phyloP scores from a whole-genome alignment of 2,797 vertebrate genomes.

The Falco cherrug region DNA sequence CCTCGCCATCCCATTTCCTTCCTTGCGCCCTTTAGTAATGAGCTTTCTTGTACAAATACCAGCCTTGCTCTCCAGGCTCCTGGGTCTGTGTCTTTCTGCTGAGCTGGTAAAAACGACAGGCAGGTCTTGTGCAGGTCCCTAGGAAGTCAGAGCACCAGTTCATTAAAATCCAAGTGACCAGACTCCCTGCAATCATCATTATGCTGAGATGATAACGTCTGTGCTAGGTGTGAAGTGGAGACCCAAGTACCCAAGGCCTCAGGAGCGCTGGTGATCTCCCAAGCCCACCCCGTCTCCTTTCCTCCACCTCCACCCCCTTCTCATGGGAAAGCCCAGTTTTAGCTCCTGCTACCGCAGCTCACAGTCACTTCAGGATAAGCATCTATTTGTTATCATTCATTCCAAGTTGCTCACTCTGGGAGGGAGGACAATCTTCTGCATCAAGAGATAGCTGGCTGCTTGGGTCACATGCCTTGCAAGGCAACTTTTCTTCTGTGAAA shows the following conservation, averaged over 20 bases:
- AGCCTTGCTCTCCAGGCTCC: not conserved
- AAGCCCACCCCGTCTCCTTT: not conserved
- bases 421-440: not conserved
- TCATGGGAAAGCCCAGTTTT: not conserved
- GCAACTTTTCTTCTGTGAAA: not conserved
- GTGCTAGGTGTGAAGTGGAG: not conserved
- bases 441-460: not conserved
- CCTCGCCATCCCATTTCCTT: fast-evolving
- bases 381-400: not conserved
- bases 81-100: not conserved
- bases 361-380: not conserved
- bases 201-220: not conserved
- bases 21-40: not conserved
- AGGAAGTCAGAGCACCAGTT: not conserved
- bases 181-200: not conserved
- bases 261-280: not conserved
- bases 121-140: not conserved
- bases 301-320: not conserved
- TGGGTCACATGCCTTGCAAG: not conserved
- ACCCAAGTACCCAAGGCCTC: not conserved
- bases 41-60: not conserved
- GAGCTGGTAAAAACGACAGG: not conserved
- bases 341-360: not conserved
- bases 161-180: not conserved
- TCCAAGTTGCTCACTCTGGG: conserved; percentile 2